Evolutionary conservation across 2,113 vertebrate species (phyloP).

Genomic region (Protobothrops flavoviridis): DNA sequence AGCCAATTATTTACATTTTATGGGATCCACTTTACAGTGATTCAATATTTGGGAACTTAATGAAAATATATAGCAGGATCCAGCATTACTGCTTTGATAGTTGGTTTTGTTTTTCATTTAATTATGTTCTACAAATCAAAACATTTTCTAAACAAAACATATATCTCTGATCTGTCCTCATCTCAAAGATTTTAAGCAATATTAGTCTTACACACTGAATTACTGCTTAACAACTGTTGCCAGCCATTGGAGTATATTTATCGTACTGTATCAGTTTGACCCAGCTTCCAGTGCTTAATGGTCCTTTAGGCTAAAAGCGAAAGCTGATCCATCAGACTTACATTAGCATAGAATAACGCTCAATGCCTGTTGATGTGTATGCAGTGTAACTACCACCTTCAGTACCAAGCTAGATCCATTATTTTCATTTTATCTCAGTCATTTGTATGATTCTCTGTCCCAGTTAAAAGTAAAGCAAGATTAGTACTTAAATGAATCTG

Average conservation of each 20-base stretch:
- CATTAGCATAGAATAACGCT: conserved; percentile 92
- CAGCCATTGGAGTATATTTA: conserved; percentile 69
- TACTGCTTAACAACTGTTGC: conserved; percentile 73
- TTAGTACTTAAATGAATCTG: conserved; percentile 79
- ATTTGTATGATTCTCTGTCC: conserved; percentile 82
- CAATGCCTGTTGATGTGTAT: conserved; percentile 83
- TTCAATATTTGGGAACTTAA: conserved; percentile 56
- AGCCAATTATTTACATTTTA: conserved; percentile 61
- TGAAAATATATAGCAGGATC: conserved; percentile 39
- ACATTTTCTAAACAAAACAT: conserved; percentile 67
- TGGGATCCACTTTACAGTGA: conserved; percentile 49
- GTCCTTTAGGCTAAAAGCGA: conserved; percentile 88
- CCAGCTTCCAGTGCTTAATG: conserved; percentile 85
- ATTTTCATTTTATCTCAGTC: conserved; percentile 86
- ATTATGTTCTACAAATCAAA: conserved; percentile 38
- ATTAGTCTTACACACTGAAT: conserved; percentile 67
- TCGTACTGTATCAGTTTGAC: conserved; percentile 78
- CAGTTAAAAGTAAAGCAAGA: conserved; percentile 77
- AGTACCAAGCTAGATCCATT: conserved; percentile 78
- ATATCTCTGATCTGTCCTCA: conserved; percentile 69
- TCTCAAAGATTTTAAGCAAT: conserved; percentile 67
- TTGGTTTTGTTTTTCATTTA: conserved; percentile 44
- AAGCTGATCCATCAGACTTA: conserved; percentile 91
- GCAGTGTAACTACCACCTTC: conserved; percentile 76
- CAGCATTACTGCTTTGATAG: conserved; percentile 26